These are phyloP conservation scores for Eulemur mongoz DNA, from an alignment of 2,797 vertebrate species.

Conservation along the genomic window DNA sequence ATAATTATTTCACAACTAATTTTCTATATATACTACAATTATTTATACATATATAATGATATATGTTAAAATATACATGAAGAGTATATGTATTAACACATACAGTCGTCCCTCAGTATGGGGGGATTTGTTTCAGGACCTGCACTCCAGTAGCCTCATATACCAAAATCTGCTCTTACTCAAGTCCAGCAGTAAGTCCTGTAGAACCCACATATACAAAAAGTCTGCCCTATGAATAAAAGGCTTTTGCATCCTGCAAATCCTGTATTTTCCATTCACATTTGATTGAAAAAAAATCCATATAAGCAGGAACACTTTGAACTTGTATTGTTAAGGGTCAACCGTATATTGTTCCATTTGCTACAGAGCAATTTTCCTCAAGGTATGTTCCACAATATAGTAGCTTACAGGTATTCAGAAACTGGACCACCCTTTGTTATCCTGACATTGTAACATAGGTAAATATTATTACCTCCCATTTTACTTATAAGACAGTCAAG, in stretches of 20 bases:
- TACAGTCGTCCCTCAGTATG: not conserved
- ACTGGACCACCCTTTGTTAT: not conserved
- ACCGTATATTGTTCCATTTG: not conserved
- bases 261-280: not conserved
- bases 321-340: not conserved
- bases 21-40: not conserved
- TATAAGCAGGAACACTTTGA: not conserved
- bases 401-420: not conserved
- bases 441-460: not conserved
- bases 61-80: not conserved
- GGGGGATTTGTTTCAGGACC: not conserved
- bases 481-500: not conserved
- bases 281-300: not conserved
- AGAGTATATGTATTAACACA: not conserved
- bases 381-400: not conserved
- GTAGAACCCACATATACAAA: not conserved
- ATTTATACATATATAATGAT: not conserved
- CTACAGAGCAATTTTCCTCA: not conserved
- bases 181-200: not conserved
- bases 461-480: not conserved
- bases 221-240: not conserved
- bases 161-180: not conserved
- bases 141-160: not conserved
- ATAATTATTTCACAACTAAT: not conserved
- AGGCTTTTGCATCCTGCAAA: not conserved